phyloP scores from a whole-genome alignment of 1,140 invertebrate species.

The Drosophila carrolli region DNA sequence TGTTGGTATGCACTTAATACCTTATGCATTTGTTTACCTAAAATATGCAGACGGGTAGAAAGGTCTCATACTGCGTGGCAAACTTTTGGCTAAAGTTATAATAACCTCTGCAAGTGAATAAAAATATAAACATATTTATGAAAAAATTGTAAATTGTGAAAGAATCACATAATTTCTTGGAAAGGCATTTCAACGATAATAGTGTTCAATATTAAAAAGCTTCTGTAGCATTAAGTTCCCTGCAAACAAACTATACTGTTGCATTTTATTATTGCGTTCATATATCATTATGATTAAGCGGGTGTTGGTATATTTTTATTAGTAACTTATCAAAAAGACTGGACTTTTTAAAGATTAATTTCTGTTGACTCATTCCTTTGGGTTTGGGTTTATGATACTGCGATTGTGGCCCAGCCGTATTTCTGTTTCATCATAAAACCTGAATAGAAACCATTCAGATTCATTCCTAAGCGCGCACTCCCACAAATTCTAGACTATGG shows the following conservation, averaged over 20 bases:
- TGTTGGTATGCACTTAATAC: background rate
- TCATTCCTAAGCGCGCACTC: background rate
- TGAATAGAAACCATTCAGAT: constrained; percentile 5
- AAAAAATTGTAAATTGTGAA: too few species aligned
- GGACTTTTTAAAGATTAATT: constrained; percentile 15
- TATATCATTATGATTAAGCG: background rate
- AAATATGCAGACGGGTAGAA: too few species aligned
- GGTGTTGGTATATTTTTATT: background rate
- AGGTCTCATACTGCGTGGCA: too few species aligned
- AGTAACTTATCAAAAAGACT: background rate
- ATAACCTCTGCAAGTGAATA: too few species aligned
- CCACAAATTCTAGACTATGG: background rate
- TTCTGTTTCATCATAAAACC: background rate
- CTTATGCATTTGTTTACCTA: too few species aligned
- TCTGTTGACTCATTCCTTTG: constrained; percentile 20
- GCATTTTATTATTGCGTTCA: background rate
- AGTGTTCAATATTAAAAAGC: too few species aligned
- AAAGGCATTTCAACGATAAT: too few species aligned
- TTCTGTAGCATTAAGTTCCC: background rate
- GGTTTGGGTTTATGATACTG: background rate
- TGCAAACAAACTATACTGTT: background rate
- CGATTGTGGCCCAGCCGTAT: constrained; percentile 6
- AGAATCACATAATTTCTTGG: too few species aligned
- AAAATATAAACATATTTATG: too few species aligned
- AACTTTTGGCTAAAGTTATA: too few species aligned